A percentile compares a stretch with the other conserved stretches of the same genome.
phyloP scores from a whole-genome alignment of 1,140 invertebrate genomes.

The Rhyacophila brunnea region DNA sequence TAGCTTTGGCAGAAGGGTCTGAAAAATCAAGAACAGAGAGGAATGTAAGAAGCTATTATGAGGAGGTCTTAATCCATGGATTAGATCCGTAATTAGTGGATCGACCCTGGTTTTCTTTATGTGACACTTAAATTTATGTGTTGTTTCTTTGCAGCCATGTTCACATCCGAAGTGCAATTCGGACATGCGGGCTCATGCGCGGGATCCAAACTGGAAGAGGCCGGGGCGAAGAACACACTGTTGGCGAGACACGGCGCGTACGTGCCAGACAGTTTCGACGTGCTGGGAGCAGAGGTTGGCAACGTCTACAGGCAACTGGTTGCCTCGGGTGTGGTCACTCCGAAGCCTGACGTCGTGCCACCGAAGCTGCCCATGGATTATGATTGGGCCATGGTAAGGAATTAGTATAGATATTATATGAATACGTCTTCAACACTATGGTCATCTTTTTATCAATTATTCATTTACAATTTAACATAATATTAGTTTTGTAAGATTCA shows the following conservation, averaged over 20 bases:
- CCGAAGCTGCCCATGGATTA: constrained; percentile 99
- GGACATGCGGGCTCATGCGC: constrained; percentile 98
- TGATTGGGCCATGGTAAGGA: constrained; percentile 87
- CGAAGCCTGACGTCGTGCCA: constrained; percentile 88
- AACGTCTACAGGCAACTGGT: constrained; percentile 82
- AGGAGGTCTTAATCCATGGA: too few species aligned
- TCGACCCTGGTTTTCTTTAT: too few species aligned
- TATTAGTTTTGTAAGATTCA: too few species aligned
- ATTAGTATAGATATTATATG: too few species aligned
- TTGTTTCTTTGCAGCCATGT: constrained; percentile 68
- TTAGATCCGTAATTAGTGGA: too few species aligned
- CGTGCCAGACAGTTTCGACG: constrained; percentile 93
- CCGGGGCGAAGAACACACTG: constrained; percentile 87
- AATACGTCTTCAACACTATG: too few species aligned
- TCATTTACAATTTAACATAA: too few species aligned
- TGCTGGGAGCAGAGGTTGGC: constrained; percentile 72
- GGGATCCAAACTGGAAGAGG: constrained; percentile 93
- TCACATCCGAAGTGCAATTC: constrained; percentile 97
- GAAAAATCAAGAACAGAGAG: too few species aligned
- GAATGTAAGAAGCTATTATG: too few species aligned
- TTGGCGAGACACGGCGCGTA: constrained; percentile 79
- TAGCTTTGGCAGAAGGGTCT: too few species aligned
- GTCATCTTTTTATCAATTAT: too few species aligned
- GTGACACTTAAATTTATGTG: too few species aligned
- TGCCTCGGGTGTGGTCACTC: constrained; percentile 77